Conservation (phyloP, 2,888 invertebrate genomes). For the Campopleginae sp. region DNA sequence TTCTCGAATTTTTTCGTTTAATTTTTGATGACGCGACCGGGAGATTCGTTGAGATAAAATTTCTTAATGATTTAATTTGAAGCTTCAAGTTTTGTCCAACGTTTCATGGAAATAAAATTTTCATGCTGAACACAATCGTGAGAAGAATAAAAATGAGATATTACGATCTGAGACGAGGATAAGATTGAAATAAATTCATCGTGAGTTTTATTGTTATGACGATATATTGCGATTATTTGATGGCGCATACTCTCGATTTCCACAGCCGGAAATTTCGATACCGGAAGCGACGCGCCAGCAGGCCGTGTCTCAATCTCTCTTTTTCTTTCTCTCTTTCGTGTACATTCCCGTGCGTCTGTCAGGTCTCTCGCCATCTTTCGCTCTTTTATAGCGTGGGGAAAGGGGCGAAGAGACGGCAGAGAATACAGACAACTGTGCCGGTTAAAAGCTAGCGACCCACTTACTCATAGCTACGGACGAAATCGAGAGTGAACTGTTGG, state of each 20-base stretch:
- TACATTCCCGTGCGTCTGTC: constrained; percentile 16
- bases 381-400: constrained; percentile 7
- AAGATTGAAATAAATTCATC: neutral
- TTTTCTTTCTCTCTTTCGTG: constrained; percentile 26
- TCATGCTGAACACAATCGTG: neutral
- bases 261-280: constrained; percentile 82
- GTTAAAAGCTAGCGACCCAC: constrained; percentile 77
- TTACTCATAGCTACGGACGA: constrained; percentile 80
- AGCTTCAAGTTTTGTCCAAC: neutral
- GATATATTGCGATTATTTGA: constrained; percentile 17
- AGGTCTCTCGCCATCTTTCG: constrained; percentile 58
- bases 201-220: constrained; percentile 1
- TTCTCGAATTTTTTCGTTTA: neutral
- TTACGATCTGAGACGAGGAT: neutral
- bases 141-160: neutral
- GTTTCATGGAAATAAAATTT: neutral
- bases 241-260: constrained; percentile 72
- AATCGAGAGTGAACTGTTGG: constrained; percentile 77
- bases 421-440: constrained; percentile 46
- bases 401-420: constrained; percentile 2
- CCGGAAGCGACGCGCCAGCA: constrained; percentile 77
- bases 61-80: neutral
- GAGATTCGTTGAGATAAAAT: neutral
- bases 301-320: constrained; percentile 58
- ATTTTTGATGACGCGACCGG: neutral